Percentiles rank a stretch among this genome's conserved stretches.
These are phyloP conservation scores for Cylas formicarius DNA, from an alignment of 1,140 invertebrate species.

Conservation along the genomic window DNA sequence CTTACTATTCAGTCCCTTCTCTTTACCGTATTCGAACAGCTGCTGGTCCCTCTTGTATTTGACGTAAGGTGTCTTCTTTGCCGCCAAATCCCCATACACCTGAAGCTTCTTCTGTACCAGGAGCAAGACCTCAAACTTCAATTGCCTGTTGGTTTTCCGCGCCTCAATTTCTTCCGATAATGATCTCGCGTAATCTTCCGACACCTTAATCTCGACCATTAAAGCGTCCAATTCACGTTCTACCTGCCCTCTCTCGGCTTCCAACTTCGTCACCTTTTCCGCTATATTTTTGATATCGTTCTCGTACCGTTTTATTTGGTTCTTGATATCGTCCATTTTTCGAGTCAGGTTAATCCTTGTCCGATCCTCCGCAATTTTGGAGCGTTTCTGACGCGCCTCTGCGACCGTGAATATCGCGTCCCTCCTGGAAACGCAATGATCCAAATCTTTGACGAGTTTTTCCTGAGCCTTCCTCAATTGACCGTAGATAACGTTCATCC, in stretches of 20 bases:
- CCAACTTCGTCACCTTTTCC: conserved; percentile 34
- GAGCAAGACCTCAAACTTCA: conserved; percentile 53
- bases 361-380: conserved; percentile 28
- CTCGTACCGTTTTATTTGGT: conserved; percentile 49
- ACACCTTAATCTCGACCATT: conserved; percentile 25
- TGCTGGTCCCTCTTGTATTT: conserved; percentile 44
- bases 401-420: conserved; percentile 57
- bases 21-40: conserved; percentile 44
- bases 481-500: conserved; percentile 60
- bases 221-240: conserved; percentile 18
- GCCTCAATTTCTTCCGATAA: conserved; percentile 42
- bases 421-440: conserved; percentile 62
- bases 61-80: conserved; percentile 43
- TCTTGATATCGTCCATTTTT: conserved; percentile 50
- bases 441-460: conserved; percentile 67
- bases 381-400: conserved; percentile 48
- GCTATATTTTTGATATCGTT: conserved; percentile 39
- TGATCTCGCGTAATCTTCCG: conserved; percentile 7
- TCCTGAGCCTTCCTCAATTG: conserved; percentile 66
- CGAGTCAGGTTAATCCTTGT: conserved; percentile 37
- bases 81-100: conserved; percentile 47
- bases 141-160: conserved; percentile 42
- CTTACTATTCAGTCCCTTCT: conserved; percentile 45
- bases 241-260: conserved; percentile 23
- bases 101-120: conserved; percentile 53